phyloP scores from a whole-genome alignment of 2,797 vertebrate genomes.

The Anas flavirostris region DNA sequence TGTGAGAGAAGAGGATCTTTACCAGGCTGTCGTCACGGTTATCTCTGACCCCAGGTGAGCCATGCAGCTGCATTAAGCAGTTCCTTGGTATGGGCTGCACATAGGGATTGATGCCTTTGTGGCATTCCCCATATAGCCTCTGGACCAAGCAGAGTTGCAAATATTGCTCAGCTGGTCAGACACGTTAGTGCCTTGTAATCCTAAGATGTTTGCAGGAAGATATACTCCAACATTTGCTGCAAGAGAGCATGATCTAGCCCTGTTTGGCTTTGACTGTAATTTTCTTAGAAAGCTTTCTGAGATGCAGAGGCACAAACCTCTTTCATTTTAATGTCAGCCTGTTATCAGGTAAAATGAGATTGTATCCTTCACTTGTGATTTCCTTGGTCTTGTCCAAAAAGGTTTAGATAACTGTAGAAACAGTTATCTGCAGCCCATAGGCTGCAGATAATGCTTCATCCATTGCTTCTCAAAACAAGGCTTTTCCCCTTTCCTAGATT shows the following conservation, averaged over 20 bases:
- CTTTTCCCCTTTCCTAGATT: neutral
- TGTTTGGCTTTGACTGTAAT: neutral
- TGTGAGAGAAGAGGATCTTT: constrained; percentile 57
- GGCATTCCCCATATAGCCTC: neutral
- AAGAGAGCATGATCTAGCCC: neutral
- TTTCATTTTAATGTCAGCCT: neutral
- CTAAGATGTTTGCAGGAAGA: neutral
- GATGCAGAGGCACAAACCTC: neutral
- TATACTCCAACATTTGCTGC: neutral
- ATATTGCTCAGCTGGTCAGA: neutral
- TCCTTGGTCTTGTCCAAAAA: neutral
- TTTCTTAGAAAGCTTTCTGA: neutral
- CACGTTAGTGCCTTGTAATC: neutral
- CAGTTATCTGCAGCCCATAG: neutral
- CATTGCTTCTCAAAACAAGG: neutral
- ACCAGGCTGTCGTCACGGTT: constrained; percentile 41
- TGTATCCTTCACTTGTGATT: neutral
- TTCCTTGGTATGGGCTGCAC: neutral
- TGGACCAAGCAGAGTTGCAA: neutral
- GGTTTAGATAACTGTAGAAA: neutral
- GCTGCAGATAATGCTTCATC: neutral
- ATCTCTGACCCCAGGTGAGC: constrained; percentile 69
- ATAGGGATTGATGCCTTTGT: neutral
- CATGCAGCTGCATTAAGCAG: neutral
- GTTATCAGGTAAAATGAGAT: neutral